These are phyloP conservation scores for Haplochromis burtoni DNA, from an alignment of 2,113 vertebrate genomes.

Conservation along the genomic window DNA sequence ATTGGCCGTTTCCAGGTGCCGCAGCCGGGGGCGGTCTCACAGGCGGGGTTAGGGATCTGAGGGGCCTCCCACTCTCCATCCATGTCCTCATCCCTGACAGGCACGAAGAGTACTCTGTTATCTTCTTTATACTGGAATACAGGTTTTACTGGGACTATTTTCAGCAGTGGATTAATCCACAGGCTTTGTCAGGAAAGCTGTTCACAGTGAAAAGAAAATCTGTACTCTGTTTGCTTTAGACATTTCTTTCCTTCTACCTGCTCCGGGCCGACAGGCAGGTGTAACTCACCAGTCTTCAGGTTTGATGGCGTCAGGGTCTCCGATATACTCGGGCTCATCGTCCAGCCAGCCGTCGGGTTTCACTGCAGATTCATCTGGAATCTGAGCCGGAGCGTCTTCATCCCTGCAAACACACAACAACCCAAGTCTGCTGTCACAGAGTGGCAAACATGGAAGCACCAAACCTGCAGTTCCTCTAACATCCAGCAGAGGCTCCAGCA, in stretches of 20 bases:
- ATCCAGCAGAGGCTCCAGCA: background rate
- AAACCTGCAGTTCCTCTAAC: background rate
- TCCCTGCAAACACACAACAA: constrained; percentile 73
- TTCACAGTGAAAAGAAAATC: background rate
- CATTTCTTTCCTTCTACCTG: background rate
- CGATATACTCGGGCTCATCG: constrained; percentile 87
- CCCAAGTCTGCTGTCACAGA: background rate
- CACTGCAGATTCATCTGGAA: constrained; percentile 84
- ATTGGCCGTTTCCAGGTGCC: constrained; percentile 87
- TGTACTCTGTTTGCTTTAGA: background rate
- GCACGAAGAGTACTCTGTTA: background rate
- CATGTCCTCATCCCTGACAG: constrained; percentile 94
- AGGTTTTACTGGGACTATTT: background rate
- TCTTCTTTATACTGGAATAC: background rate
- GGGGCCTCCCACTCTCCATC: constrained; percentile 98
- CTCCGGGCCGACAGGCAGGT: background rate
- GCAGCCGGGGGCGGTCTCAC: constrained; percentile 88
- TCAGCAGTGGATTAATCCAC: background rate
- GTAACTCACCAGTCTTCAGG: constrained; percentile 80
- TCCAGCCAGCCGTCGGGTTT: constrained; percentile 97
- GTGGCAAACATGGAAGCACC: background rate
- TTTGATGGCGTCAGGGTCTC: constrained; percentile 90
- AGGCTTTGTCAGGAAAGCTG: background rate
- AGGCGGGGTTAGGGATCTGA: constrained; percentile 90
- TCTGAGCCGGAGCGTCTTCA: constrained; percentile 92